phyloP scores from a whole-genome alignment of 2,888 invertebrate species.

The Calliopum simillimum region DNA sequence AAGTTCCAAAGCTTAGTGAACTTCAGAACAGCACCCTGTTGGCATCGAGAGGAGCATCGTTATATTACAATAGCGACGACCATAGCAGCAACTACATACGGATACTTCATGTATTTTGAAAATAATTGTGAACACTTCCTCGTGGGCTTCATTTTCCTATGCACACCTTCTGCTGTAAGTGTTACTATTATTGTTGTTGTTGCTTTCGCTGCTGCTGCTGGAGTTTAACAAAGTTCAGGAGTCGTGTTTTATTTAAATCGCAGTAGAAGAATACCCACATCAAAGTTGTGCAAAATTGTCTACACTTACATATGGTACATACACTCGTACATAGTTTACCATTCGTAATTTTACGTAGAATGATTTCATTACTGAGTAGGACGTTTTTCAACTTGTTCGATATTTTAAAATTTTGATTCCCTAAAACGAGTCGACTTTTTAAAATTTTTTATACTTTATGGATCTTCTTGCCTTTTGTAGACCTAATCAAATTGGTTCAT shows the following conservation, averaged over 20 bases:
- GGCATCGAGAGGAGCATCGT: constrained; percentile 8
- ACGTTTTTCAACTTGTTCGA: no score
- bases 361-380: no score
- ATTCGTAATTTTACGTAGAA: no score
- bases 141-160: constrained; percentile 10
- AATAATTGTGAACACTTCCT: constrained; percentile 23
- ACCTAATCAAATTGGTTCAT: no score
- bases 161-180: no score
- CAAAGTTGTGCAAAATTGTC: not conserved
- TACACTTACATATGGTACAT: not conserved
- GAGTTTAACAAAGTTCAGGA: constrained; percentile 13
- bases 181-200: no score
- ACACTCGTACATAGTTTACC: no score
- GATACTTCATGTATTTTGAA: constrained; percentile 1
- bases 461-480: no score
- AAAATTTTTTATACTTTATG: no score
- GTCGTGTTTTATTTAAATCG: constrained; percentile 23
- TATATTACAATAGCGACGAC: not conserved
- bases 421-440: no score
- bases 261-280: not conserved
- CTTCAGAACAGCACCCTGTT: constrained; percentile 8
- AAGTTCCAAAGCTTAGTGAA: not conserved
- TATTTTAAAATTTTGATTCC: no score
- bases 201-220: constrained; percentile 2
- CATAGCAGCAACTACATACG: not conserved